A percentile compares a stretch with the other conserved stretches of the same genome.
These are phyloP conservation scores for Meloidogyne chitwoodi DNA, from an alignment of 1,140 invertebrate species.

Conservation along the genomic window DNA sequence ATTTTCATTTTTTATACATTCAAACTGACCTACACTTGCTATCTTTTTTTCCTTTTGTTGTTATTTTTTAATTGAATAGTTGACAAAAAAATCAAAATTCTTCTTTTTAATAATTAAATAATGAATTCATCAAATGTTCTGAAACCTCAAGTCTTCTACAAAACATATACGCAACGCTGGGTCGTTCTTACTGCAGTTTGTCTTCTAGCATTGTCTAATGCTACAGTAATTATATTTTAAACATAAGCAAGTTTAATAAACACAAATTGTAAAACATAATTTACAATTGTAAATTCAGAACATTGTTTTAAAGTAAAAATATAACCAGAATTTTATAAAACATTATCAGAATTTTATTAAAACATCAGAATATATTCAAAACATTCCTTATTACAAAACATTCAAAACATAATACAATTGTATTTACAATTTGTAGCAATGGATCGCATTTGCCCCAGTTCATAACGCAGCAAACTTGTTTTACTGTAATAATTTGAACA, in stretches of 20 bases:
- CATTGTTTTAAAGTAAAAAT: neutral
- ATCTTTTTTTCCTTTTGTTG: too few species aligned
- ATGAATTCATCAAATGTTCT: neutral
- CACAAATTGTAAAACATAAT: too few species aligned
- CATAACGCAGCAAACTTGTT: constrained; percentile 43
- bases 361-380: neutral
- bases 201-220: constrained; percentile 56
- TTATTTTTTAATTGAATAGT: neutral
- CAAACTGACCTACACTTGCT: too few species aligned
- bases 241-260: constrained; percentile 9
- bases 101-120: neutral
- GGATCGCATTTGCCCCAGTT: constrained; percentile 56
- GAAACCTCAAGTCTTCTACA: constrained; percentile 4
- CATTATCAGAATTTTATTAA: too few species aligned
- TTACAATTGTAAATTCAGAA: too few species aligned
- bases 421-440: constrained; percentile 35
- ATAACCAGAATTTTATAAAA: neutral
- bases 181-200: constrained; percentile 48
- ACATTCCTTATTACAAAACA: neutral
- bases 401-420: neutral
- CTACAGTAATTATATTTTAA: constrained; percentile 36
- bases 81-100: neutral
- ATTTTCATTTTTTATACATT: too few species aligned
- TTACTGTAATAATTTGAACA: constrained; percentile 38
- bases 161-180: constrained; percentile 40